A percentile compares a stretch with the other conserved stretches of the same genome.
These are phyloP conservation scores for Mycetomoellerius zeteki DNA, from an alignment of 1,140 invertebrate species.

Conservation along the genomic window DNA sequence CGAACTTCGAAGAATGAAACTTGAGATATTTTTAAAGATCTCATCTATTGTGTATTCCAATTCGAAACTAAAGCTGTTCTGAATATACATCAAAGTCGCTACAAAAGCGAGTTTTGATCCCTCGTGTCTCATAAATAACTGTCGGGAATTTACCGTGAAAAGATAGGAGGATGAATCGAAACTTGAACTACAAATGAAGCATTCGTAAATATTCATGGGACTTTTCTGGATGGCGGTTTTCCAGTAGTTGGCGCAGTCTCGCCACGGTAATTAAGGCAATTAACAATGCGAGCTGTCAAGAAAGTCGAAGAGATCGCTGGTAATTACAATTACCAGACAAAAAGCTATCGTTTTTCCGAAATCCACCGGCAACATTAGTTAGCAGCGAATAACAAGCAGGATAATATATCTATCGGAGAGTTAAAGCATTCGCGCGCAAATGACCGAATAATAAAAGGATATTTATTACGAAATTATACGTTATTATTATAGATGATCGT, in stretches of 20 bases:
- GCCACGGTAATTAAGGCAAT: constrained; percentile 68
- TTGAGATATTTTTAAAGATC: background rate
- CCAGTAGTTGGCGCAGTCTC: constrained; percentile 16
- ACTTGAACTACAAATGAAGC: constrained; percentile 72
- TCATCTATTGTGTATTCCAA: background rate
- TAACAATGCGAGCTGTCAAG: constrained; percentile 65
- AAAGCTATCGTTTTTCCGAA: background rate
- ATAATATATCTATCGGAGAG: background rate
- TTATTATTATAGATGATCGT: background rate
- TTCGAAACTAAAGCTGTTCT: background rate
- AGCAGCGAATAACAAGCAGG: constrained; percentile 20
- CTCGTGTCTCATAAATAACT: constrained; percentile 27
- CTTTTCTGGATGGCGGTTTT: constrained; percentile 62
- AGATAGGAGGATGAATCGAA: constrained; percentile 69
- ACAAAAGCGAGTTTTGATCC: constrained; percentile 29
- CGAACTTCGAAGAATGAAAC: background rate
- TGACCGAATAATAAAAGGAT: background rate
- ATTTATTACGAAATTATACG: constrained; percentile 18
- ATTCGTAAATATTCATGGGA: constrained; percentile 79
- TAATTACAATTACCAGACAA: constrained; percentile 45
- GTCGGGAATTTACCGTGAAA: constrained; percentile 19
- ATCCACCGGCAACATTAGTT: constrained; percentile 19
- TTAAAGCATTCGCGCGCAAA: constrained; percentile 8
- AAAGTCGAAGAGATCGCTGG: constrained; percentile 29
- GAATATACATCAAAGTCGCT: constrained; percentile 30